These are phyloP conservation scores for Staurois parvus DNA, from an alignment of 2,797 vertebrate genomes.

Conservation along the genomic window DNA sequence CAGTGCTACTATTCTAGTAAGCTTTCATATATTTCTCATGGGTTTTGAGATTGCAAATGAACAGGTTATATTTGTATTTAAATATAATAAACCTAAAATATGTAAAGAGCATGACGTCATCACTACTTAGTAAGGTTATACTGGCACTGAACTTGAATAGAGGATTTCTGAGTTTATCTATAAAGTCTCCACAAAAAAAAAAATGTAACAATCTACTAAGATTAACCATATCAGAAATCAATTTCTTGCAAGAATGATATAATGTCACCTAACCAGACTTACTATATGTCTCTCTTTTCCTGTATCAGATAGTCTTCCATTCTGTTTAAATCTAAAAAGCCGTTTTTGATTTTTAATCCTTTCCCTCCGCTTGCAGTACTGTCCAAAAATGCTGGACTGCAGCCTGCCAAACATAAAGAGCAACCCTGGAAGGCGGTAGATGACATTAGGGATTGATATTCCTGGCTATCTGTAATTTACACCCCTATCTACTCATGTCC, in stretches of 20 bases:
- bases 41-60: neutral
- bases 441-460: conserved; percentile 54
- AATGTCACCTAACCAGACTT: neutral
- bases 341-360: neutral
- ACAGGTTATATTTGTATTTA: neutral
- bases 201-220: conserved; percentile 12
- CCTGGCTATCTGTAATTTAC: conserved; percentile 49
- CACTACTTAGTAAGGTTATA: neutral
- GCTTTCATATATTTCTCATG: neutral
- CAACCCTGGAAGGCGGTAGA: conserved; percentile 2
- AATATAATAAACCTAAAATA: neutral
- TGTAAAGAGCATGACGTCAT: neutral
- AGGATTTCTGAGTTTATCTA: conserved; percentile 10
- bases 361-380: neutral
- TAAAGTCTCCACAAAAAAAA: neutral
- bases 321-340: neutral
- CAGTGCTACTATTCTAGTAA: neutral
- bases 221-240: conserved; percentile 30
- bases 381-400: neutral
- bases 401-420: conserved; percentile 13
- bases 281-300: neutral
- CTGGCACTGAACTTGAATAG: neutral
- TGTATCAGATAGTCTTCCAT: neutral
- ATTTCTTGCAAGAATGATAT: neutral
- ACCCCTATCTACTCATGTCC: conserved; percentile 49